Percentiles rank a stretch among this genome's conserved stretches.
phyloP scores from a whole-genome alignment of 2,797 vertebrate species.

The Myotis daubentonii region DNA sequence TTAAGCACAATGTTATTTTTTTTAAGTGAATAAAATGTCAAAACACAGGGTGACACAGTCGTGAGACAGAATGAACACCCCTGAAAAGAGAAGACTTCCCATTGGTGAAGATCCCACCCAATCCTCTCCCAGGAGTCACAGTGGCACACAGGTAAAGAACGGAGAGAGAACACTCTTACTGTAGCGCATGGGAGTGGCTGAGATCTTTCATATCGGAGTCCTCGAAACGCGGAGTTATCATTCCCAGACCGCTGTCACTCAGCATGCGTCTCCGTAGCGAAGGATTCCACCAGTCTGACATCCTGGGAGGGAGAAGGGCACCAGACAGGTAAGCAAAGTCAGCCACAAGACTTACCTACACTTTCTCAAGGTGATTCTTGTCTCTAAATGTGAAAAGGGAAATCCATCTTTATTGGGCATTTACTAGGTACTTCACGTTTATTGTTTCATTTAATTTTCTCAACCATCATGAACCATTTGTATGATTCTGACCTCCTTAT shows the following conservation, averaged over 20 bases:
- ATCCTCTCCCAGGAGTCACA: neutral
- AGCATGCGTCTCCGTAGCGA: conserved; percentile 85
- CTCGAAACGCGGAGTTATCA: conserved; percentile 83
- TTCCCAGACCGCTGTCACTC: conserved; percentile 84
- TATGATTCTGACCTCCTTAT: neutral
- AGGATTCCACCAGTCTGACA: conserved; percentile 87
- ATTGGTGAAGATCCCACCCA: rapidly evolving
- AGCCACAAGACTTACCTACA: neutral
- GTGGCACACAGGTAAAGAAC: conserved; percentile 45
- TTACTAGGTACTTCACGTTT: neutral
- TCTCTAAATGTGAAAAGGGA: neutral
- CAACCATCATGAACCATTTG: neutral
- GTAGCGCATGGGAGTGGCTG: conserved; percentile 86
- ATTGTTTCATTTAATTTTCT: neutral
- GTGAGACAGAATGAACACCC: neutral
- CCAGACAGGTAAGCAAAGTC: neutral
- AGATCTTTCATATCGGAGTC: conserved; percentile 85
- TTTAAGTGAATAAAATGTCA: neutral
- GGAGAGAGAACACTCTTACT: conserved; percentile 84
- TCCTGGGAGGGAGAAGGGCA: conserved; percentile 75
- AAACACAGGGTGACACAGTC: neutral
- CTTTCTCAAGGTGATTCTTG: neutral
- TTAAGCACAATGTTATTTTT: neutral
- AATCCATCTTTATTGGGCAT: neutral
- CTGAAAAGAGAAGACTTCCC: neutral